Evolutionary conservation across 2,888 invertebrate species (phyloP), one percentile per base, ranked within the genome.

Genomic region (Hydriomena furcata): DNA sequence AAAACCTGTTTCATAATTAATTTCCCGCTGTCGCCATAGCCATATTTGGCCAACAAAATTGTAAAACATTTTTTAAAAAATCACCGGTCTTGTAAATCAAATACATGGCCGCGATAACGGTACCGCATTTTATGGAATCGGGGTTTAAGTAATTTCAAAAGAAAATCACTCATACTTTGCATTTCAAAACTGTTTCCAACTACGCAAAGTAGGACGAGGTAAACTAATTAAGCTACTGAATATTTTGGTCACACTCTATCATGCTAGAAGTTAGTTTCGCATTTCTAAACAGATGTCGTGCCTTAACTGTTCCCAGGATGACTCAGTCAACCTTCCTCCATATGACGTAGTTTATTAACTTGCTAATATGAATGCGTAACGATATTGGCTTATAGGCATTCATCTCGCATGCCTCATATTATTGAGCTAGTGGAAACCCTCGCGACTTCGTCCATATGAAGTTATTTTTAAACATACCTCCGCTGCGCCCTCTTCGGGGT

Each of bases 181-280:
- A 46, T 43, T 49, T 37, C 20, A 31, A 38, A 43, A 37, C 27
- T 10, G n/a, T 12, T 31, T 20, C 7, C 17, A 38, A 38, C 10
- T 32, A 27, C 10, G 35, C 37, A 40, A 52, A 55, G 45, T 57
- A 20, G 43, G 25, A 35, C 47, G 50, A 57, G 50, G 37, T 51
- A 45, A 55, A 60, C 50, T 51, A 53, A 58, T 60, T 57, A 60
- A 49, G 49, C 43, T 32, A 41, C 42, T 57, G 53, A 60, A 60
- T 58, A 60, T 60, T 60, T 58, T 50, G 53, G 58, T 55, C 58
- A 60, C 58, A 58, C 53, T 55, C 52, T 47, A 55, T 44, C 52
- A 54, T 54, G 52, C 52, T 34, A 27, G 13, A 44, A 47, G 41
- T 50, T 52, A 58, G 50, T 54, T 58, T 58, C 43, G 50, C 51